Evolutionary conservation across 2,888 invertebrate species (phyloP).

Genomic region (Yponomeuta sedellus): DNA sequence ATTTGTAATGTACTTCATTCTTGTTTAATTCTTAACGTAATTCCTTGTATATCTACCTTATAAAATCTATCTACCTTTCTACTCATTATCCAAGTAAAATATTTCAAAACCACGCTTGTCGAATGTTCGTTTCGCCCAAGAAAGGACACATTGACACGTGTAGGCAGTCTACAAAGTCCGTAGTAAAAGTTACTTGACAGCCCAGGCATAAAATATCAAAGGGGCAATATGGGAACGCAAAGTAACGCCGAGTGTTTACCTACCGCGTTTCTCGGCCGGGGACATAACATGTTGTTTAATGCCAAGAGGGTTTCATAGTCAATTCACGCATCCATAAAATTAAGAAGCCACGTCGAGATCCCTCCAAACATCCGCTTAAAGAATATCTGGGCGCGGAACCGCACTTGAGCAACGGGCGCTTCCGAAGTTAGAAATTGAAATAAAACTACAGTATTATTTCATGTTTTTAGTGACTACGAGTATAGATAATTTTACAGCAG

Average conservation of each 20-base stretch:
- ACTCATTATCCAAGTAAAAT: too few species aligned
- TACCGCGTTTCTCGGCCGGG: conserved; percentile 4
- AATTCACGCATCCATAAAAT: conserved; percentile 42
- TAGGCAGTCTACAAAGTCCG: background rate
- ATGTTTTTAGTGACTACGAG: too few species aligned
- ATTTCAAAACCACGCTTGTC: too few species aligned
- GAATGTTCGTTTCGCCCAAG: too few species aligned
- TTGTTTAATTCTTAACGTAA: too few species aligned
- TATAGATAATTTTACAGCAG: too few species aligned
- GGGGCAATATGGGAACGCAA: background rate
- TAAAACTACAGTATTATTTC: background rate
- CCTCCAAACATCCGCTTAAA: conserved; percentile 22
- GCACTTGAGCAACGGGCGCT: background rate
- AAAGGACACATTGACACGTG: too few species aligned
- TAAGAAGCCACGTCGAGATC: conserved; percentile 34
- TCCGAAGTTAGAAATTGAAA: background rate
- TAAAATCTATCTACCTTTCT: too few species aligned
- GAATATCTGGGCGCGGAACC: conserved; percentile 10
- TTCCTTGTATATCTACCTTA: too few species aligned
- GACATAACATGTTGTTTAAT: conserved; percentile 14
- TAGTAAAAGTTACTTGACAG: background rate
- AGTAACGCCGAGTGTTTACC: conserved; percentile 1
- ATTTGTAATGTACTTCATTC: too few species aligned
- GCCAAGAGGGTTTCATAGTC: conserved; percentile 16
- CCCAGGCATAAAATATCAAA: background rate